Base-by-base conservation (phyloP, 2,888 invertebrate genomes). In the Lepidonotus clava region DNA sequence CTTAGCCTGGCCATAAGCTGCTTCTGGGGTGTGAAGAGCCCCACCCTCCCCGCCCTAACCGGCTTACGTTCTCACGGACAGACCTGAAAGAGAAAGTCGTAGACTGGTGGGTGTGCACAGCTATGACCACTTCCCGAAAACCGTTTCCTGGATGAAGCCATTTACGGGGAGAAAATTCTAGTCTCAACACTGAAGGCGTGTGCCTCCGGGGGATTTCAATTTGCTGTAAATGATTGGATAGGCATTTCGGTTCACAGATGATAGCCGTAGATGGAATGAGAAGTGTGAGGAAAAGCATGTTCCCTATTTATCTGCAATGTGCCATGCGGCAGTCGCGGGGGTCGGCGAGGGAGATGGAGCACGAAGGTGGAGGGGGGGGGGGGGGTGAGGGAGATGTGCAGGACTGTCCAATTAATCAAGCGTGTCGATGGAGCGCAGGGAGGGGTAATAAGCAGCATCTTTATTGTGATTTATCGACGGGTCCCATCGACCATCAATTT, bases 211-310 rank as follows among this genome's bases (percentile, higher is more conserved):
- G 51, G 21, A 24, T 80, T 80, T 80, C 80, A 80, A 80, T 80
- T 80, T 46, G 80, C 80, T 28, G 46, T 6, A 80, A 80, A 46
- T 80, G 80, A 80, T 80, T 80, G 80, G 80, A 80, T 80, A 46
- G 80, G 46, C 80, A 80, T 46, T 32, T 32, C 80, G 34, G 80
- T 80, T 80, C 80, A 80, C 51, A 41, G 80, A 80, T 80, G 41
- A 80, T 80, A 80, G 80, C 28, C 41, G 46, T 18, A 5, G 6
- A 41, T 41, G 80, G 46, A 46, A 51, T 41, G n/a, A 11, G 80
- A 80, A 24, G 71, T 46, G 80, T 28, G 80, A 46, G n/a, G 18
- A 24, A 80, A 80, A 46, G 41, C 28, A 34, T 41, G 80, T 41
- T 8, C 6, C 28, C 51, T 41, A 51, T 80, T 76, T 80, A 80